These are phyloP conservation scores for Uropetala carovei DNA, from an alignment of 2,888 invertebrate genomes.

Conservation along the genomic window DNA sequence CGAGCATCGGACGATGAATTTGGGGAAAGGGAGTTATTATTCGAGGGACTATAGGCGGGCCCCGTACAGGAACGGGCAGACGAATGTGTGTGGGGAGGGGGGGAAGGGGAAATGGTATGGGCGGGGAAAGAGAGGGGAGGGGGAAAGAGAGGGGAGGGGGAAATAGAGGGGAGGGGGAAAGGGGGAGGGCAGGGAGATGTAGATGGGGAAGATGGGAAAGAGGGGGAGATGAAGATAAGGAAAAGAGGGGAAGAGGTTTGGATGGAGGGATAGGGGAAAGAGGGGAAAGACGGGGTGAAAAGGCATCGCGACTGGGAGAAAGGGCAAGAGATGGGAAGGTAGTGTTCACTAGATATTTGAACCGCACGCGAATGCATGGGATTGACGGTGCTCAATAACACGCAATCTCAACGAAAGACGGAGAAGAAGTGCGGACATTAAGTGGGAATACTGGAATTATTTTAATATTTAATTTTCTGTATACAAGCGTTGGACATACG, in stretches of 20 bases:
- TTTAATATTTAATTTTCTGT: too few species aligned
- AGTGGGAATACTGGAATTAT: too few species aligned
- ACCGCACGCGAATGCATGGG: too few species aligned
- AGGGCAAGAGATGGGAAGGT: too few species aligned
- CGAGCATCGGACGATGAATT: background rate
- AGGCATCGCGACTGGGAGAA: too few species aligned
- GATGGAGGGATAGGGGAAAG: background rate
- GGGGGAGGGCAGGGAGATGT: too few species aligned
- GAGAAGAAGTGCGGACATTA: too few species aligned
- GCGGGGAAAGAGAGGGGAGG: background rate
- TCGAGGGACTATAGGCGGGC: background rate
- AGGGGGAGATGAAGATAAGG: background rate
- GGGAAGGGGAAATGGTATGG: background rate
- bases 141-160: background rate
- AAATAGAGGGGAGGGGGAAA: background rate
- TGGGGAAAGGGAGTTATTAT: conserved; percentile 20
- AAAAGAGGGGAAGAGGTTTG: background rate
- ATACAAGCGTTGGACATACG: too few species aligned
- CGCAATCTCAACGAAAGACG: too few species aligned
- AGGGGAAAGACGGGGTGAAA: background rate
- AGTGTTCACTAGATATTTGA: too few species aligned
- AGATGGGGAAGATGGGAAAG: background rate
- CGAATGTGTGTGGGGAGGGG: background rate
- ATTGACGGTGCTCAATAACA: too few species aligned
- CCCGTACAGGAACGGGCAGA: background rate